These are phyloP conservation scores for Mimachlamys varia DNA, from an alignment of 2,888 invertebrate genomes.

Conservation along the genomic window DNA sequence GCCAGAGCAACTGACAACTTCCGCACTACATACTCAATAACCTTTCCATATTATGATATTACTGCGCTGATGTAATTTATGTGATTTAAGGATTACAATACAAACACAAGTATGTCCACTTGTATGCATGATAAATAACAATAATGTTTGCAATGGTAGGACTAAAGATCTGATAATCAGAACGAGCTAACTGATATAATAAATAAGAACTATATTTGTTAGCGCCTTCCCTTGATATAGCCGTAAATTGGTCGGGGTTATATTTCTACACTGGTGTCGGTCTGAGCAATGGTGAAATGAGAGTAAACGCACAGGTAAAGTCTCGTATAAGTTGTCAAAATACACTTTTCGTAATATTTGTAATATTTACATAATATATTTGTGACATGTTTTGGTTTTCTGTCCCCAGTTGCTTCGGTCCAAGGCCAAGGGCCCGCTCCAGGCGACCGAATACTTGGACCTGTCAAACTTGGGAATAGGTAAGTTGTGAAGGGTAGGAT, in stretches of 20 bases:
- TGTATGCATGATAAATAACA: too few relatives aligned
- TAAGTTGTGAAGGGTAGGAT: slow-evolving; percentile 54
- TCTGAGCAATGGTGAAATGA: slow-evolving; percentile 48
- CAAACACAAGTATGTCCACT: too few relatives aligned
- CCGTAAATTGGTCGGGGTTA: neutral
- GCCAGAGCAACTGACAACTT: slow-evolving; percentile 39
- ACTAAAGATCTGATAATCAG: neutral
- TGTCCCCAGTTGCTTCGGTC: slow-evolving; percentile 68
- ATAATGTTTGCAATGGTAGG: neutral
- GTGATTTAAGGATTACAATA: neutral
- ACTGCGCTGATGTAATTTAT: neutral
- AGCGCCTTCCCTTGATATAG: neutral
- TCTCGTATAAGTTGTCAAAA: neutral
- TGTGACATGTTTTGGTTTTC: slow-evolving; percentile 29
- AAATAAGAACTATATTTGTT: neutral
- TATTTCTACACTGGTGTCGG: neutral
- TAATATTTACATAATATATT: neutral
- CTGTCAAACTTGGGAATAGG: slow-evolving; percentile 72
- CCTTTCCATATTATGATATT: neutral
- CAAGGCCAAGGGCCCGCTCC: slow-evolving; percentile 65
- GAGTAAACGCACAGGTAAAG: slow-evolving; percentile 55
- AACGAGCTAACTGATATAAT: neutral
- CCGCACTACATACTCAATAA: neutral
- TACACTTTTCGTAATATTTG: neutral
- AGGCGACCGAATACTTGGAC: slow-evolving; percentile 69